These are phyloP conservation scores for Geodia barretti DNA, from an alignment of 37 sponge, comb jelly and placozoan genomes.

Conservation along the genomic window DNA sequence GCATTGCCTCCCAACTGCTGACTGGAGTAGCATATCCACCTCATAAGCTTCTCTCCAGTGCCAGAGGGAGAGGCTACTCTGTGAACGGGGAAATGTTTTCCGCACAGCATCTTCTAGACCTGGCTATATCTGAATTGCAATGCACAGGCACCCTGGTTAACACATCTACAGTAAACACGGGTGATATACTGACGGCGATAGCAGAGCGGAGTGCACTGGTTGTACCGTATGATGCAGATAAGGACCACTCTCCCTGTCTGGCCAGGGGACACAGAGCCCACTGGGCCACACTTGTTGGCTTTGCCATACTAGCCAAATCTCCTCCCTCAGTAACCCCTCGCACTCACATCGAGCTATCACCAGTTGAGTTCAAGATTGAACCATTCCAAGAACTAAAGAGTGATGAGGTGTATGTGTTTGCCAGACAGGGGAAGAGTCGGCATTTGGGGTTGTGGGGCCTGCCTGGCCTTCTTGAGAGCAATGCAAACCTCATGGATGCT, in stretches of 20 bases:
- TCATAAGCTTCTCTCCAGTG: constrained; percentile 11
- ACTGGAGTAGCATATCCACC: neutral
- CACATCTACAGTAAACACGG: neutral
- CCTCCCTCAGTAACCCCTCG: neutral
- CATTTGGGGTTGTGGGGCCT: constrained; percentile 53
- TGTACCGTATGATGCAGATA: constrained; percentile 69
- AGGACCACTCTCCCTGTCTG: constrained; percentile 58
- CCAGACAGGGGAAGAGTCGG: constrained; percentile 63
- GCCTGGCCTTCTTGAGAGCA: constrained; percentile 24
- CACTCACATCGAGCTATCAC: neutral
- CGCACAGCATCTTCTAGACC: constrained; percentile 2
- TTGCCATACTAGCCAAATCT: constrained; percentile 5
- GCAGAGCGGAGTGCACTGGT: constrained; percentile 9
- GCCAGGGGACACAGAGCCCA: constrained; percentile 62
- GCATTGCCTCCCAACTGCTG: constrained; percentile 44
- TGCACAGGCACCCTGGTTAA: constrained; percentile 1
- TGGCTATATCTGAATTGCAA: constrained; percentile 15
- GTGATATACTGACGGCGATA: neutral
- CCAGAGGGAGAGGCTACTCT: neutral
- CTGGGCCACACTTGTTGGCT: constrained; percentile 60
- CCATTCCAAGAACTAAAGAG: neutral
- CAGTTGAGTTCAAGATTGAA: neutral
- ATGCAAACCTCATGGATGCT: constrained; percentile 39
- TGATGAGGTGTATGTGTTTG: constrained; percentile 35
- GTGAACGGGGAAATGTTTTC: constrained; percentile 65